Percentiles rank a stretch among this genome's conserved stretches.
Conservation (phyloP, 2,888 invertebrate species). For the Bedellia somnulentella region DNA sequence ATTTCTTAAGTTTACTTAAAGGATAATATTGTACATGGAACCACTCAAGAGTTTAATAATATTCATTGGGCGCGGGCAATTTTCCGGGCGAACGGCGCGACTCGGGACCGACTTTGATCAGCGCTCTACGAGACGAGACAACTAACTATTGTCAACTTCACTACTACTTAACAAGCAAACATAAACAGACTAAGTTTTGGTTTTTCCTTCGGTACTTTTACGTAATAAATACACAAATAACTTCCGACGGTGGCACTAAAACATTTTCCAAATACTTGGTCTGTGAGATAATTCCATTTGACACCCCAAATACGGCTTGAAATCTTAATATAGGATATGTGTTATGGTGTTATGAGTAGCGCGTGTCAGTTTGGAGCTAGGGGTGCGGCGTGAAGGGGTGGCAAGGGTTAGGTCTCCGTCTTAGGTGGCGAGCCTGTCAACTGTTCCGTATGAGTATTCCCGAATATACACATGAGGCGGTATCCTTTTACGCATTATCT, state of each 20-base stretch:
- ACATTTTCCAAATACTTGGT: constrained; percentile 30
- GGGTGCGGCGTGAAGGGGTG: constrained; percentile 7
- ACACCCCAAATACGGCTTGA: constrained; percentile 35
- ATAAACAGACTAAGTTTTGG: too few relatives aligned
- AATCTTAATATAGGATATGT: too few relatives aligned
- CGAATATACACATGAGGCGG: constrained; percentile 6
- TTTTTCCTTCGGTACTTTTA: too few relatives aligned
- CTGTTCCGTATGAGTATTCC: too few relatives aligned
- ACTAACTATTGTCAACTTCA: constrained; percentile 38
- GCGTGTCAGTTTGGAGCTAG: too few relatives aligned
- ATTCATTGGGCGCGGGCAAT: constrained; percentile 59
- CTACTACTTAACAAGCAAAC: constrained; percentile 14
- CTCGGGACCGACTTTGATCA: constrained; percentile 61
- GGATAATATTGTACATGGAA: constrained; percentile 43
- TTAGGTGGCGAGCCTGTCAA: too few relatives aligned
- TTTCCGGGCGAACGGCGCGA: constrained; percentile 50
- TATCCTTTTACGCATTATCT: constrained; percentile 35
- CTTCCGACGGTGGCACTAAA: constrained; percentile 20
- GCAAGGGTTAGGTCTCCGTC: constrained; percentile 24
- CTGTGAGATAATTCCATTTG: constrained; percentile 33
- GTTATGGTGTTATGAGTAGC: too few relatives aligned
- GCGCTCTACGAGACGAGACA: constrained; percentile 27
- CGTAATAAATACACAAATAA: too few relatives aligned
- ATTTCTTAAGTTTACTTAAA: constrained; percentile 12
- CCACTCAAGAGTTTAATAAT: constrained; percentile 59